Base-by-base conservation (phyloP, 1,140 invertebrate genomes). In the Drosophila kikkawai region DNA sequence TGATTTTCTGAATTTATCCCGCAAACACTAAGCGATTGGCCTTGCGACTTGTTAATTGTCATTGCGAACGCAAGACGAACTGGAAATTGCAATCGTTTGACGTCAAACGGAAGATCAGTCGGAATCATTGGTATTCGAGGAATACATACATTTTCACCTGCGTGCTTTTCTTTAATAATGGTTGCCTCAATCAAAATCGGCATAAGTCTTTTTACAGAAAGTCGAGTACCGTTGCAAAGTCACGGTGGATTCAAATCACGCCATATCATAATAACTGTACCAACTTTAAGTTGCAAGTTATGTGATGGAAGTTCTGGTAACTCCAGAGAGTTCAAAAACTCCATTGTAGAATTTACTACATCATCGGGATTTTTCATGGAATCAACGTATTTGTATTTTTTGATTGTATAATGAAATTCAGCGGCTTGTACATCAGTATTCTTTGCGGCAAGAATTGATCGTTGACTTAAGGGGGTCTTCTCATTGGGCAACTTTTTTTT, bases 241-340 rank as follows among this genome's bases (percentile, higher is more conserved):
- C 41, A n/a, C 36, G 36, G 36, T 42, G 41, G 41, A 15, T 39
- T 39, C 37, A 39, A 39, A 39, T 17, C 17, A 17, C n/a, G n/a
- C 41, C n/a, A n/a, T 17, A 17, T 42, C 41, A 45, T 45, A 45
- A 19, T 45, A 45, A 45, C 44, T 65, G 50, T 55, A 65, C 50
- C 50, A 65, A 65, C 50, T 55, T 55, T 65, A 39, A 44, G 37
- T 55, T 55, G 15, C 37, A 65, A 44, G 36, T 59, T 48, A 57
- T 41, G 44, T 60, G 36, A 8, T 61, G 36, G 45, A 42, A 29
- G 37, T 56, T 12, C 41, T 67, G 34, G 13, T 48, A 48, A 15
- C 15, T 48, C 55, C 44, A 47, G 22, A 44, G 56, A 41, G 37
- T 41, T 42, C n/a, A 58, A 58, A 58, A 58, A 41, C 39, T 42